Percentiles rank a stretch among this genome's conserved stretches.
Evolutionary conservation across 2,113 vertebrate species (phyloP).

Genomic region (Corythaeola cristata): DNA sequence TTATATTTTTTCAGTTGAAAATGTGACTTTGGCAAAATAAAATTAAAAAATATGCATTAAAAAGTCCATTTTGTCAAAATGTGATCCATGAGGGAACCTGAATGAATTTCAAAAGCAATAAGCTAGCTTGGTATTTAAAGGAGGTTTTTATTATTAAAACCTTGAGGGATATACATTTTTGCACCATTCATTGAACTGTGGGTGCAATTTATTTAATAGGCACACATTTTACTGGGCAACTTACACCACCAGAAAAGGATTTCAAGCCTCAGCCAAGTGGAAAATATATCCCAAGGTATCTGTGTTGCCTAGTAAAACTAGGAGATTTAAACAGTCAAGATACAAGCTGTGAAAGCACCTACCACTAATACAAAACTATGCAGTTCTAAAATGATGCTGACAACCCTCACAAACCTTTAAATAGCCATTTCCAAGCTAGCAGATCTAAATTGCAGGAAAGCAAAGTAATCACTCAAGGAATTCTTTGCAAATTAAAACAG

Average conservation of each 20-base stretch:
- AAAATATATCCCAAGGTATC: constrained; percentile 64
- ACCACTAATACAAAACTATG: constrained; percentile 48
- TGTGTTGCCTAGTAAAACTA: constrained; percentile 30
- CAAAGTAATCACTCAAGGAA: constrained; percentile 59
- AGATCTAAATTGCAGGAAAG: constrained; percentile 42
- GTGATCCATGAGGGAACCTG: constrained; percentile 5
- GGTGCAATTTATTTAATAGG: constrained; percentile 59
- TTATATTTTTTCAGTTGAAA: background rate
- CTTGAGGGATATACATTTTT: constrained; percentile 35
- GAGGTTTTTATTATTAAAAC: constrained; percentile 39
- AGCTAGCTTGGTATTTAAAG: constrained; percentile 32
- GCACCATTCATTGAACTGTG: constrained; percentile 38
- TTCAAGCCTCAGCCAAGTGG: constrained; percentile 60
- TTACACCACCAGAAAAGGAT: constrained; percentile 20
- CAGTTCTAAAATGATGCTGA: constrained; percentile 55
- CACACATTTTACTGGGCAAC: background rate
- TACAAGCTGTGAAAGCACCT: constrained; percentile 48
- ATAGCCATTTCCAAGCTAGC: constrained; percentile 62
- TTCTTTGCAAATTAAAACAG: constrained; percentile 51
- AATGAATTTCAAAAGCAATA: constrained; percentile 28
- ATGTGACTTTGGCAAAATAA: constrained; percentile 15
- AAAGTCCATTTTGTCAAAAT: constrained; percentile 24
- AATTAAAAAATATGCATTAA: constrained; percentile 9
- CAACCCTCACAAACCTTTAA: constrained; percentile 59
- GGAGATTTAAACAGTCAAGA: constrained; percentile 44